These are phyloP conservation scores for Natator depressus DNA, from an alignment of 2,113 vertebrate genomes.

Conservation along the genomic window DNA sequence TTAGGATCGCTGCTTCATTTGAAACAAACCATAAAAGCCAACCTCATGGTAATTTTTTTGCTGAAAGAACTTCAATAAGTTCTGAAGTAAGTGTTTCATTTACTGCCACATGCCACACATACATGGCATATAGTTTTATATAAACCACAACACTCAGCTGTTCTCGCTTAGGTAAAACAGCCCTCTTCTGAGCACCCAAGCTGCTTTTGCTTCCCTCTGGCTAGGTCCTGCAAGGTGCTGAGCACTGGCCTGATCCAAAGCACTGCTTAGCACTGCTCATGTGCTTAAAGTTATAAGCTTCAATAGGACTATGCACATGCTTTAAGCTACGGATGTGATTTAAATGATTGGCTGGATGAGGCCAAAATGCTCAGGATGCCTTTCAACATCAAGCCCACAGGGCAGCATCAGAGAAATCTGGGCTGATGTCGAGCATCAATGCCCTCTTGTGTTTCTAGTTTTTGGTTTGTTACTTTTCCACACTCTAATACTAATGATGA, in stretches of 20 bases:
- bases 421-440: conserved; percentile 52
- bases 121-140: conserved; percentile 72
- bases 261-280: not conserved
- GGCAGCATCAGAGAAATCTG: not conserved
- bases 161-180: conserved; percentile 66
- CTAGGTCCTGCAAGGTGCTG: not conserved
- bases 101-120: conserved; percentile 77
- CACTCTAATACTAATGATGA: not conserved
- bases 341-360: not conserved
- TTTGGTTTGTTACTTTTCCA: not conserved
- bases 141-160: conserved; percentile 76
- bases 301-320: not conserved
- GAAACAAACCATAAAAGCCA: conserved; percentile 69
- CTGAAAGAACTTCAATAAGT: conserved; percentile 75
- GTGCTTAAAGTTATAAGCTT: not conserved
- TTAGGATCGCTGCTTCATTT: conserved; percentile 69
- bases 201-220: conserved; percentile 30
- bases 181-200: conserved; percentile 69
- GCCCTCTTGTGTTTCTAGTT: not conserved
- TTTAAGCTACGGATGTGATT: rapidly evolving
- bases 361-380: not conserved
- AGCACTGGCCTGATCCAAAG: not conserved
- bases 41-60: conserved; percentile 65
- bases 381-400: not conserved
- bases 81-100: conserved; percentile 78